Evolutionary conservation across 2,888 invertebrate genomes (phyloP).

Genomic region (Cremastinae sp.): DNA sequence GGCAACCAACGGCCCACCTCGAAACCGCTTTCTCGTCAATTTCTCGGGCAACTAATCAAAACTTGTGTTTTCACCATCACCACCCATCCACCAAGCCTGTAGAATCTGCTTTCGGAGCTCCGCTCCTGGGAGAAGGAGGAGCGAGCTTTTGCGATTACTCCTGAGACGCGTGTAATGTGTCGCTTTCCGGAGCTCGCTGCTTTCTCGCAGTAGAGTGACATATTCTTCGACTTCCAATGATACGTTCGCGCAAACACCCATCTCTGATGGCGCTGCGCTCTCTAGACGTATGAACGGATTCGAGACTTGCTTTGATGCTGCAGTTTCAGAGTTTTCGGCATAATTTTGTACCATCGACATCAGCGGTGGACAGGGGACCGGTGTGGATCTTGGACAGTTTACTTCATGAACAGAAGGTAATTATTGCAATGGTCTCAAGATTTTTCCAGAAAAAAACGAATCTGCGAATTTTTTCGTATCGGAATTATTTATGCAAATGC

Average conservation of each 20-base stretch:
- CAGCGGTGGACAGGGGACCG: no score
- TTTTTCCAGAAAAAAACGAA: no score
- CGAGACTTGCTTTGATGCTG: no score
- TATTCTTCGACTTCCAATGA: conserved; percentile 9
- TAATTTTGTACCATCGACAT: no score
- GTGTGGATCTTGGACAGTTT: no score
- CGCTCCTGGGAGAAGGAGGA: neutral
- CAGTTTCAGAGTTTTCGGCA: no score
- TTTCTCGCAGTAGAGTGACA: conserved; percentile 12
- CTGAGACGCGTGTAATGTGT: conserved; percentile 52
- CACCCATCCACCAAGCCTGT: conserved; percentile 17
- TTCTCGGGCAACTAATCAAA: conserved; percentile 73
- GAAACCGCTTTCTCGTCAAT: conserved; percentile 68
- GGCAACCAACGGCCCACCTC: conserved; percentile 40
- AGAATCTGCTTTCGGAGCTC: conserved; percentile 33
- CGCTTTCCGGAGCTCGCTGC: conserved; percentile 41
- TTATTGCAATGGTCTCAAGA: no score
- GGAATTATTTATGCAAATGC: no score
- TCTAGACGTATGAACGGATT: no score
- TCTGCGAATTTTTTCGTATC: no score
- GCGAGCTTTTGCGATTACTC: conserved; percentile 40
- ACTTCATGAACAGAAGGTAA: no score
- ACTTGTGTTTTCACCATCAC: conserved; percentile 67
- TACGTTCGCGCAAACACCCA: neutral
- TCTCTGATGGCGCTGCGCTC: neutral